Evolutionary conservation across 23 tunicate species (phyloP), one percentile per base, ranked within the genome.

Genomic region (Halocynthia aurantium): DNA sequence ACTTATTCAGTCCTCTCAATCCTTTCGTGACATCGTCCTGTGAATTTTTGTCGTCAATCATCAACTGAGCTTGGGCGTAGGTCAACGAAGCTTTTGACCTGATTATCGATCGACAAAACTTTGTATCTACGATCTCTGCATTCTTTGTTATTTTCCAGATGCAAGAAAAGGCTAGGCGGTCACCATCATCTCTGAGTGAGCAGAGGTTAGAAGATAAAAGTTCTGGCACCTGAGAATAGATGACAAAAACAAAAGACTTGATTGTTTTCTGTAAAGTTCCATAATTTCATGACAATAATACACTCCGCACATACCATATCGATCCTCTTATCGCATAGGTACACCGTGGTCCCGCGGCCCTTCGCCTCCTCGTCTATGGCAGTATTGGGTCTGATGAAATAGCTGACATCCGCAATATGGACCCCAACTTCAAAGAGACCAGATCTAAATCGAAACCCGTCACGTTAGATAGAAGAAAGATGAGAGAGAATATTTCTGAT

Each of bases 181-280:
- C 99, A 22, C 96, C 99, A 74, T 91, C 99, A 69, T 91, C 99
- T 13, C 99, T 87, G 5, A 96, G 83, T 11, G 99, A 96, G 86
- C 99, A 96, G 22, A 96, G 69, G 77, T 96, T 96, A 57, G 99
- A 96, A 21, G 99, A 96, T 55, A 96, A 62, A 12, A 89, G 72
- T 53, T 70, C 95, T 54, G 99, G 99, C 21, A 96, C 44, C 44
- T 31, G 44, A 31, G 44, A 31, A 0, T 31, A 31, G 2, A 31
- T 4, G 4, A 31, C 44, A 31, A 31, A 31, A 31, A 31, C n/a
- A n/a, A n/a, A n/a, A n/a, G n/a, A n/a, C n/a, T n/a, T n/a, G n/a
- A n/a, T n/a, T n/a, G n/a, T n/a, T n/a, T n/a, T n/a, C 44, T 31
- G 44, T 31, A 1, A 31, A 31, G 44, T 31, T 31, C 44, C 44